Percentiles rank a stretch among this genome's conserved stretches.
Evolutionary conservation across 1,140 invertebrate genomes (phyloP).

Genomic region (Sitophilus oryzae): DNA sequence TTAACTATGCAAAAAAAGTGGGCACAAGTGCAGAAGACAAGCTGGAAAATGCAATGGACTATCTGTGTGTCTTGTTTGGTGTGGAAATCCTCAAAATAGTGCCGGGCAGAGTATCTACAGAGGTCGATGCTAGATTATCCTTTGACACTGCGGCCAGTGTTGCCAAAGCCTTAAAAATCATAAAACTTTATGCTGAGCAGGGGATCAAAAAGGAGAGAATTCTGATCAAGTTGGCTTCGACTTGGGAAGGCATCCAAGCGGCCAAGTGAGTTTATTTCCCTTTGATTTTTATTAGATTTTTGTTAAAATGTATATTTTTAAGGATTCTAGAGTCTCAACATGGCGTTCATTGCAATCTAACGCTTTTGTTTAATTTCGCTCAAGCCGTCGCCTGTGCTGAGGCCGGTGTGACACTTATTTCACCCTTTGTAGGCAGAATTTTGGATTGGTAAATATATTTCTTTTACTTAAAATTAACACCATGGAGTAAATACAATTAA

Average conservation of each 20-base stretch:
- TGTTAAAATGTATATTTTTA: no score
- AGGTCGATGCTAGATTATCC: constrained; percentile 96
- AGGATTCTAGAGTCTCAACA: constrained; percentile 87
- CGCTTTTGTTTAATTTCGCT: constrained; percentile 88
- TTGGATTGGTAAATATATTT: constrained; percentile 72
- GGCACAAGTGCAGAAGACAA: constrained; percentile 66
- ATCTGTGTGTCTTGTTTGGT: constrained; percentile 93
- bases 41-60: constrained; percentile 78
- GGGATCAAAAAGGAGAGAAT: constrained; percentile 90
- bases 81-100: constrained; percentile 96
- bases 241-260: constrained; percentile 99
- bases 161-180: constrained; percentile 81
- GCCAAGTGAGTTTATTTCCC: constrained; percentile 66
- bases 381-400: constrained; percentile 98
- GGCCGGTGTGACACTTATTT: constrained; percentile 94
- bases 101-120: constrained; percentile 95
- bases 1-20: constrained; percentile 74
- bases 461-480: no score
- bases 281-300: not conserved
- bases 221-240: constrained; percentile 94
- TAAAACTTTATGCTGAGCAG: constrained; percentile 81
- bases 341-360: constrained; percentile 97
- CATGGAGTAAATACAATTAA: not conserved
- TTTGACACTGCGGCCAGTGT: constrained; percentile 92
- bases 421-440: constrained; percentile 87